phyloP scores from a whole-genome alignment of 2,113 vertebrate genomes.

The Ariopsis seemanni region DNA sequence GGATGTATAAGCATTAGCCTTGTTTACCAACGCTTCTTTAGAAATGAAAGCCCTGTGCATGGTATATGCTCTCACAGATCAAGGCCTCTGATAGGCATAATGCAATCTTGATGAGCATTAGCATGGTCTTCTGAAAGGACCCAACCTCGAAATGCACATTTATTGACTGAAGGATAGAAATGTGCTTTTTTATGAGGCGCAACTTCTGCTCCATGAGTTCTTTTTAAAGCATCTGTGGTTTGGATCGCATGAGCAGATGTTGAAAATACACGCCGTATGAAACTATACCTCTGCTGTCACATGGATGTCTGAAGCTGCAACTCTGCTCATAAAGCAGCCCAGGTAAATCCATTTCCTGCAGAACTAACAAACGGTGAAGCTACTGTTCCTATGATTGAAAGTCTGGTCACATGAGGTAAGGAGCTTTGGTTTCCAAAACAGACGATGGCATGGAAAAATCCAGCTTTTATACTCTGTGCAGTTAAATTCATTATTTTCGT shows the following conservation, averaged over 20 bases:
- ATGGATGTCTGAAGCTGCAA: not conserved
- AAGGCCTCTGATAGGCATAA: constrained; percentile 21
- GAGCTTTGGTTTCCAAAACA: constrained; percentile 14
- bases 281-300: constrained; percentile 12
- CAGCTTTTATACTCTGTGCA: constrained; percentile 21
- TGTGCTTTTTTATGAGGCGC: constrained; percentile 3
- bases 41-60: constrained; percentile 17
- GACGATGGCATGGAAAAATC: constrained; percentile 43
- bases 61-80: constrained; percentile 10
- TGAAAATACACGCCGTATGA: constrained; percentile 16
- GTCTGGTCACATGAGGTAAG: constrained; percentile 30
- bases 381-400: constrained; percentile 33
- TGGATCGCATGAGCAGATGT: constrained; percentile 51
- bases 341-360: constrained; percentile 39
- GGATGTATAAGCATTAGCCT: constrained; percentile 33
- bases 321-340: constrained; percentile 4
- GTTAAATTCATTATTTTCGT: constrained; percentile 44
- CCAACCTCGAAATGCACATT: constrained; percentile 26
- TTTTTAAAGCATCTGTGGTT: constrained; percentile 47
- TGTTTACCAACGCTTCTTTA: not conserved
- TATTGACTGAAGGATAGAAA: constrained; percentile 6
- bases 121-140: constrained; percentile 5
- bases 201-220: constrained; percentile 29
- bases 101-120: constrained; percentile 8
- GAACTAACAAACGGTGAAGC: constrained; percentile 29